A percentile compares a stretch with the other conserved stretches of the same genome.
Evolutionary conservation across 2,797 vertebrate genomes (phyloP).

Genomic region (Tenualosa ilisha): DNA sequence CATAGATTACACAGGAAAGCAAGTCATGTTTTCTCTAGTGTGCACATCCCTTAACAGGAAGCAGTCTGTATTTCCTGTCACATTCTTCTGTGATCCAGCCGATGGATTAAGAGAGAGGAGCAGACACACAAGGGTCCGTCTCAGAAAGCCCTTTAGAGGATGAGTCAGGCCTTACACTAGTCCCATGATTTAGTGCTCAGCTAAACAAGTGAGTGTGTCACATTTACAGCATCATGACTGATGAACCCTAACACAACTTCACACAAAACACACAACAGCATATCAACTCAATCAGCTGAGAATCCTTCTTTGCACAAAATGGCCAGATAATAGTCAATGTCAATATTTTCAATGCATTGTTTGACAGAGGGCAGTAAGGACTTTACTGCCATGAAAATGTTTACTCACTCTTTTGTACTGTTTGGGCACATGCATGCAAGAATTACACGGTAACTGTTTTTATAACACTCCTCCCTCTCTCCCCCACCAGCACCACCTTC

Average conservation of each 20-base stretch:
- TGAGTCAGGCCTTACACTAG: neutral
- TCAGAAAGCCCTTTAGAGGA: neutral
- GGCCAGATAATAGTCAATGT: neutral
- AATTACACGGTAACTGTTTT: conserved; percentile 75
- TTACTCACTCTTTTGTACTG: neutral
- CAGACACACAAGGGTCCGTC: neutral
- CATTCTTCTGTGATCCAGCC: conserved; percentile 15
- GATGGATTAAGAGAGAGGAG: neutral
- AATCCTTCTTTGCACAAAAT: neutral
- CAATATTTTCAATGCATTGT: conserved; percentile 4
- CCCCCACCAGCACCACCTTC: conserved; percentile 68
- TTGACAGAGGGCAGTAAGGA: neutral
- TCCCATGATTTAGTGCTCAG: neutral
- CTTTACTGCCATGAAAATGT: neutral
- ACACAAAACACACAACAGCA: neutral
- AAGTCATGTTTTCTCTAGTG: conserved; percentile 16
- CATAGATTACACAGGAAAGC: neutral
- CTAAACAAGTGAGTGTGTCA: neutral
- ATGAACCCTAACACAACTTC: neutral
- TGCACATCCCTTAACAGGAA: conserved; percentile 23
- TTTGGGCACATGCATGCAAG: neutral
- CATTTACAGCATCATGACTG: neutral
- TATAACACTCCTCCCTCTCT: conserved; percentile 59
- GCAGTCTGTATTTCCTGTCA: conserved; percentile 13
- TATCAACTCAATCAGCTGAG: neutral